A percentile compares a stretch with the other conserved stretches of the same genome.
Conservation (phyloP, 1,140 invertebrate genomes). For the Atta texana region DNA sequence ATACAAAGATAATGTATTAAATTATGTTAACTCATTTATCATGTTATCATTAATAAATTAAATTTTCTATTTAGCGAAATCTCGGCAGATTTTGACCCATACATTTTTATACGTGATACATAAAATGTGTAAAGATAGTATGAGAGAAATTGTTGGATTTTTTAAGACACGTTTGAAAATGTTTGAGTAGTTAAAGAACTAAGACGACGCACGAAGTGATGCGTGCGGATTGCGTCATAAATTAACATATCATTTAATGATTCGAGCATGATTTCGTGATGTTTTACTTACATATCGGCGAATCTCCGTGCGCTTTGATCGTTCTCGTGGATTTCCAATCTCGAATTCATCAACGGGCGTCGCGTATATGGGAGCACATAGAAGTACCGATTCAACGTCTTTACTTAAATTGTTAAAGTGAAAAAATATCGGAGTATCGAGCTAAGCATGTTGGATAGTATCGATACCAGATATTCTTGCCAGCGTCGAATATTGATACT, state of each 20-base stretch:
- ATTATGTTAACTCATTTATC: not conserved
- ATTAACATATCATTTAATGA: slow-evolving; percentile 56
- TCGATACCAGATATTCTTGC: slow-evolving; percentile 9
- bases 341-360: slow-evolving; percentile 22
- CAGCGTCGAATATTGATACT: not conserved
- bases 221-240: slow-evolving; percentile 8
- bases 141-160: not conserved
- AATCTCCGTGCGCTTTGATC: slow-evolving; percentile 44
- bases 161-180: not conserved
- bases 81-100: not conserved
- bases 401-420: slow-evolving; percentile 13
- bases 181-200: not conserved
- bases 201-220: not conserved
- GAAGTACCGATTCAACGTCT: slow-evolving; percentile 18
- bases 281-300: slow-evolving; percentile 59
- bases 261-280: slow-evolving; percentile 45
- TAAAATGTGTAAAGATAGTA: slow-evolving; percentile 23
- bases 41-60: not conserved
- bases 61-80: not conserved
- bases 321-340: slow-evolving; percentile 24
- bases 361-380: not conserved
- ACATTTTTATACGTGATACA: slow-evolving; percentile 3
- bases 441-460: not conserved
- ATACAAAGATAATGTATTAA: not conserved
- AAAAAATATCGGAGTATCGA: slow-evolving; percentile 14